Evolutionary conservation across 2,113 vertebrate species (phyloP), one percentile per base, ranked within the genome.

Genomic region (Megaceryle maxima): DNA sequence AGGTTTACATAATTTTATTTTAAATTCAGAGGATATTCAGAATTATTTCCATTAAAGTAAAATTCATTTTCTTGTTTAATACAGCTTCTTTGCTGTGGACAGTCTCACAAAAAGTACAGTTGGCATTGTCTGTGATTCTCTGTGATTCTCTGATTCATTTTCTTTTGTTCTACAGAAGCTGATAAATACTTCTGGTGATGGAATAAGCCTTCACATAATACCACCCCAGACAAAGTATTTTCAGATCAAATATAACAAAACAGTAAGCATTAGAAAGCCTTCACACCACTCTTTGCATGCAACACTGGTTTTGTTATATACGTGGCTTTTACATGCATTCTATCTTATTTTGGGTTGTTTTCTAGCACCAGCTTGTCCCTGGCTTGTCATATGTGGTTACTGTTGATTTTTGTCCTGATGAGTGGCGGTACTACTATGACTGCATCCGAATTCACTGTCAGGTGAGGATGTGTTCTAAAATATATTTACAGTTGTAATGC

Each of bases 381-480:
- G 99, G 99, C 82, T 98, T 99, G 79, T 98, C 98, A 16, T 98
- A 98, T 76, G 94, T 57, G 0, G 66, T 99, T 79, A 98, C 96
- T n/a, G 88, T 99, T 51, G 97, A 96, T 20, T 99, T 99, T 97
- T 98, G 96, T 69, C 99, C 99, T 28, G 98, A 99, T 83, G 99
- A 99, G 94, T 99, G 99, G 99, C 96, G 98, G 1, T 99, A 99
- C 96, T 99, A 99, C 93, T 99, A 99, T 39, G 99, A 99, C 95
- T 98, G 99, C 93, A 95, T 99, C 59, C 98, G 98, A n/a, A 89
- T 99, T 97, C 99, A 99, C 95, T 99, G 98, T 90, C 97, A 99
- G 98, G 99, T 99, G 46, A 97, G 88, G 33, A 41, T 83, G 73
- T 78, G 43, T 43, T 74, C 10, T 43, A 70, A 66, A 79, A 35